Percentiles rank a stretch among this genome's conserved stretches.
Evolutionary conservation across 2,888 invertebrate species (phyloP).

Genomic region (Gandaritis pyraliata): DNA sequence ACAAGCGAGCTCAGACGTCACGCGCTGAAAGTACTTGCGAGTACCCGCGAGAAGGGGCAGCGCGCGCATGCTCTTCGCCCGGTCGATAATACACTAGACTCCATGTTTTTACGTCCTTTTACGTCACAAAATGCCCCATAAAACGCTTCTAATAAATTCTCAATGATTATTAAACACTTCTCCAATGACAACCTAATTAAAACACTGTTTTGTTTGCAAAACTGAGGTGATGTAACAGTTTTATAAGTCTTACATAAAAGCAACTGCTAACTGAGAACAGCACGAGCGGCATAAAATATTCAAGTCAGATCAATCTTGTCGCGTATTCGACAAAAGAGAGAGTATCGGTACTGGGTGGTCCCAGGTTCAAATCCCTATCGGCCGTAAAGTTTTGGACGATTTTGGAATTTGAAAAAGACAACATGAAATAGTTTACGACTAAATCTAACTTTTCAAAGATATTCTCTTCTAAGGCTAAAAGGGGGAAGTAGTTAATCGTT

Average conservation of each 20-base stretch:
- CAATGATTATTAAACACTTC: slow-evolving; percentile 12
- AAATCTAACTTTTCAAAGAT: too few species aligned
- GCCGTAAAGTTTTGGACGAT: not conserved
- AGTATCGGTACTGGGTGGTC: slow-evolving; percentile 2
- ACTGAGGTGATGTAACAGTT: slow-evolving; percentile 12
- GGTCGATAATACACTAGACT: slow-evolving; percentile 82
- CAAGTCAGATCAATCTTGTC: slow-evolving; percentile 5
- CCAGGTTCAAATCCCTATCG: slow-evolving; percentile 19
- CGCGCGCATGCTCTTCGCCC: slow-evolving; percentile 72
- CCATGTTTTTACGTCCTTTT: slow-evolving; percentile 81
- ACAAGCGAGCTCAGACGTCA: slow-evolving; percentile 23
- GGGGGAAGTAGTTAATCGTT: too few species aligned
- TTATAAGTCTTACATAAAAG: slow-evolving; percentile 13
- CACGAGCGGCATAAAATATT: slow-evolving; percentile 25
- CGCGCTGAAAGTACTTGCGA: slow-evolving; percentile 18
- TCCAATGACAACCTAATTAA: slow-evolving; percentile 23
- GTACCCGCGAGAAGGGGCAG: slow-evolving; percentile 45
- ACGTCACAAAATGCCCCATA: slow-evolving; percentile 74
- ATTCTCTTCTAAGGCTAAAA: too few species aligned
- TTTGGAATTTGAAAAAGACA: not conserved
- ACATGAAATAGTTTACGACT: too few species aligned
- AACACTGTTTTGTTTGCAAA: slow-evolving; percentile 20
- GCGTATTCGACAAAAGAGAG: slow-evolving; percentile 1
- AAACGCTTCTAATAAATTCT: slow-evolving; percentile 68
- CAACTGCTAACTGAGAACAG: not conserved